Base-by-base conservation (phyloP, 2,113 vertebrate species). In the Globicephala melas region DNA sequence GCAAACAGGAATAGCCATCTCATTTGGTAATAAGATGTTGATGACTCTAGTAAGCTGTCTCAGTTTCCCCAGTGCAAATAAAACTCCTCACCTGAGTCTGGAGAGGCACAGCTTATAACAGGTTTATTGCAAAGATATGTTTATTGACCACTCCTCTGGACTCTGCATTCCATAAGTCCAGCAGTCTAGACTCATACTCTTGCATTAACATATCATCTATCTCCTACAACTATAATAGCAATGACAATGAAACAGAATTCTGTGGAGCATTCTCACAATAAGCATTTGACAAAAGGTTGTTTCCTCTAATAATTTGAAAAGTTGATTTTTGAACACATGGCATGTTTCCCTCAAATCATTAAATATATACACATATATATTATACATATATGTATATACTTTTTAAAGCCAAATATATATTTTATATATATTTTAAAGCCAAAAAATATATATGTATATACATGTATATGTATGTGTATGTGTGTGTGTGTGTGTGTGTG, bases 261-360 rank as follows among this genome's bases (percentile, higher is more conserved):
- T 94, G 50, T 68, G 50, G 38, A 68, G 23, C 55, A 82, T 89
- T 85, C 93, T 89, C 58, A 80, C 50, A 85, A 10, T 70, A 91
- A 93, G 28, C 71, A 47, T 89, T 76, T 82, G n/a, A 92, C 62
- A 76, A 93, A 84, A 53, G 9, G 1, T 62, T 80, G 11, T 81
- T 65, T 84, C 33, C 31, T 90, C 58, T 91, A 73, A 88, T 73
- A 53, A 86, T 82, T 83, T 41, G 18, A 95, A 97, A 95, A 55
- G 17, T 92, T 95, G 33, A 76, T 63, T 94, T 96, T 79, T 58
- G 8, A 96, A 94, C 8, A 92, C 10, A 25, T 81, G 38, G 20
- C 50, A 25, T 26, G 2, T 80, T 91, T 90, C n/a, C 65, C 14
- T 83, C 80, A 80, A 96, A 83, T 86, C 5, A n/a, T 93, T 82